Evolutionary conservation across 2,888 invertebrate species (phyloP), one percentile per base, ranked within the genome.

Genomic region (Ophion ventricosus): DNA sequence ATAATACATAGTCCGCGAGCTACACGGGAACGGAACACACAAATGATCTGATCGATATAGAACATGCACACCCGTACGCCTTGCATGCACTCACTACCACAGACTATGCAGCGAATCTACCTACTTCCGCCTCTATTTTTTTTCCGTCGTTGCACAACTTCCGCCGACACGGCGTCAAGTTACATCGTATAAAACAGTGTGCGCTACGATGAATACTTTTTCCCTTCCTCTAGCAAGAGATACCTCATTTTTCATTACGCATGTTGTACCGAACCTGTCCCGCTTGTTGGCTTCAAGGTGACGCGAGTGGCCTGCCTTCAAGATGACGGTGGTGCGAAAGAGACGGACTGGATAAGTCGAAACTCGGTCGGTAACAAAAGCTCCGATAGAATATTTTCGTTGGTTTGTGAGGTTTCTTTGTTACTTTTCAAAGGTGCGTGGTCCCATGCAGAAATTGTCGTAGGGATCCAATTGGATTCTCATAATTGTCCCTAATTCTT

Each of bases 1-100:
- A 14, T 49, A 14, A 14, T 49, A 49, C 49, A 40, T 10, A 14
- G 14, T 49, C 17, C 49, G 49, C 14, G 14, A 49, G 49, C 49
- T n/a, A 70, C 23, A 29, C 70, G n/a, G 7, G 29, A 40, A 59
- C 49, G 54, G 66, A 49, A 49, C 77, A 73, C 77, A 70, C 80
- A 80, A 78, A 78, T 69, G 77, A 84, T 81, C 69, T 80, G 84
- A 77, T 84, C 84, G 77, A 84, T 84, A 80, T 77, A 74, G 56
- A 23, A n/a, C n/a, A 29, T 14, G 29, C 7, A 4, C 29, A 29
- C 29, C 56, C 25, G 57, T 14, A 67, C 43, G 49, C 17, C 23
- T 29, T 57, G 57, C 40, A 67, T 40, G 40, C 14, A 63, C 72
- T 25, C 66, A 64, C 59, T 26, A 14, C 11, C 26, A 59, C 40